Evolutionary conservation across 2,113 vertebrate genomes (phyloP).

Genomic region (Phylloscopus trochilus): DNA sequence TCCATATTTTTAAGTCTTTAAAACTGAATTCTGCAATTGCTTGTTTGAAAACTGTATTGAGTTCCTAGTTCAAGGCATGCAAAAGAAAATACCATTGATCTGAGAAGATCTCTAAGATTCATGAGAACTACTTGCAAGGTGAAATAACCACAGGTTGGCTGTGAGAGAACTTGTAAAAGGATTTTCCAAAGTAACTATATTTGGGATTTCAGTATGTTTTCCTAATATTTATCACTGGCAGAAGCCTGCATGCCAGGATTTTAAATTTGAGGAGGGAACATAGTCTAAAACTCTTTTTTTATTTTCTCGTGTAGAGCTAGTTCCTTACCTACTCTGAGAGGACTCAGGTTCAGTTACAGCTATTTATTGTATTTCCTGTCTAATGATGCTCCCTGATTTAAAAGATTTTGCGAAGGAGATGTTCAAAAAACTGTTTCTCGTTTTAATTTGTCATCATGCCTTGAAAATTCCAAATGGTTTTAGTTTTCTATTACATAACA

Average conservation of each 20-base stretch:
- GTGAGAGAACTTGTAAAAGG: neutral
- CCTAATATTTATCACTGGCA: neutral
- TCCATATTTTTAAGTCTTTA: neutral
- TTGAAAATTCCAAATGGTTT: neutral
- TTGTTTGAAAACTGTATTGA: neutral
- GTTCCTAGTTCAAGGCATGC: neutral
- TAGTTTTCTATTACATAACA: neutral
- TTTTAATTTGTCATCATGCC: neutral
- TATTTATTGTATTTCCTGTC: neutral
- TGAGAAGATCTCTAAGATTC: neutral
- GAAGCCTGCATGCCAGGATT: neutral
- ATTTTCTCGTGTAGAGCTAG: neutral
- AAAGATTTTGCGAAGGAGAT: neutral
- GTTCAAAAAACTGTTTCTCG: neutral
- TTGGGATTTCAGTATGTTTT: neutral
- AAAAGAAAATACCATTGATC: neutral
- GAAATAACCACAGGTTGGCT: neutral
- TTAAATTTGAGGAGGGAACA: neutral
- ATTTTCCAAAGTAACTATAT: neutral
- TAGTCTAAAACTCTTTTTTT: neutral
- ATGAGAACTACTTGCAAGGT: neutral
- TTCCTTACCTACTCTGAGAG: neutral
- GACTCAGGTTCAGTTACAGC: neutral
- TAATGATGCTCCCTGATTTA: neutral
- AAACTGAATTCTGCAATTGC: neutral